These are phyloP conservation scores for Dendroctonus valens DNA, from an alignment of 1,140 invertebrate species.

Conservation along the genomic window DNA sequence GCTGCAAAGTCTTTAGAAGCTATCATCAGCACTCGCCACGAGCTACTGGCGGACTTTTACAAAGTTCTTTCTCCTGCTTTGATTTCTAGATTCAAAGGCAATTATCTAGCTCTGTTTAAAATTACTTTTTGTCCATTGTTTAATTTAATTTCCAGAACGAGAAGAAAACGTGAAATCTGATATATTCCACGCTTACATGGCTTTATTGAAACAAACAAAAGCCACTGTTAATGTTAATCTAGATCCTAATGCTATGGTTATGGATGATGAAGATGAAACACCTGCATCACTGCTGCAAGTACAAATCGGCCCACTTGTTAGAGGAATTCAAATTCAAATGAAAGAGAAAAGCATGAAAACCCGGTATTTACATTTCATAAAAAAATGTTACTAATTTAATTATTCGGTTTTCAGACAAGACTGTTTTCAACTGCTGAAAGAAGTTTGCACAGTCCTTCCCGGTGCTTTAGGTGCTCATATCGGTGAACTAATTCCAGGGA, in stretches of 20 bases:
- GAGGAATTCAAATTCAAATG: conserved; percentile 86
- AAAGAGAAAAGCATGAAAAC: conserved; percentile 90
- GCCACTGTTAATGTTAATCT: conserved; percentile 62
- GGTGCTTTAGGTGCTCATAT: conserved; percentile 85
- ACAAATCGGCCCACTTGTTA: conserved; percentile 69
- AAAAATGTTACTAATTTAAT: neutral
- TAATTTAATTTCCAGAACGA: conserved; percentile 65
- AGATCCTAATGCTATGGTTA: conserved; percentile 74
- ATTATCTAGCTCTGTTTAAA: neutral
- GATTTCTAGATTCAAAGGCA: conserved; percentile 90
- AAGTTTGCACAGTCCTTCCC: conserved; percentile 86
- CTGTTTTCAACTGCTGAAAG: conserved; percentile 86
- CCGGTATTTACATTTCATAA: conserved; percentile 51
- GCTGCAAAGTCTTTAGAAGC: conserved; percentile 97
- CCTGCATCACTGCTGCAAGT: conserved; percentile 69
- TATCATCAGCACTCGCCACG: conserved; percentile 87
- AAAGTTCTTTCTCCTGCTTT: conserved; percentile 83
- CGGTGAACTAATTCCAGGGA: conserved; percentile 81
- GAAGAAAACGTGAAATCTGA: conserved; percentile 99
- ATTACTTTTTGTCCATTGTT: no score
- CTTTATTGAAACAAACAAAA: conserved; percentile 85
- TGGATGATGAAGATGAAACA: conserved; percentile 61
- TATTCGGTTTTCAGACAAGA: conserved; percentile 65
- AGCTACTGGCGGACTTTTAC: conserved; percentile 89
- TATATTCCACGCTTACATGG: conserved; percentile 94